phyloP scores from a whole-genome alignment of 2,888 invertebrate species.

The Archips xylosteana region DNA sequence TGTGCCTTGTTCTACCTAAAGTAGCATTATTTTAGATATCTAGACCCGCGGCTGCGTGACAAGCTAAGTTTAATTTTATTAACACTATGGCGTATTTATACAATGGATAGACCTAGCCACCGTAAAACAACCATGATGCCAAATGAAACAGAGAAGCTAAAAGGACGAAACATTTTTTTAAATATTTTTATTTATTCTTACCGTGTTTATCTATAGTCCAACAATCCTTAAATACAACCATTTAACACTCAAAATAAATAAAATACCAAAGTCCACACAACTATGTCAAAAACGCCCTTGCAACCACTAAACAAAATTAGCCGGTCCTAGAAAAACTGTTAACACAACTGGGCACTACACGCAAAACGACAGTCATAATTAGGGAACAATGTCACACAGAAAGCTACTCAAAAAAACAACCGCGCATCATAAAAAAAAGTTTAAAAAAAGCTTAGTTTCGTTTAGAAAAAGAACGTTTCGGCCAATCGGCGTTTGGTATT shows the following conservation, averaged over 20 bases:
- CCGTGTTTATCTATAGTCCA: conserved; percentile 36
- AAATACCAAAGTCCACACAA: conserved; percentile 72
- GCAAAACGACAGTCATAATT: conserved; percentile 45
- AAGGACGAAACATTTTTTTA: neutral
- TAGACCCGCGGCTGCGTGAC: too few relatives aligned
- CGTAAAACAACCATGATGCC: too few relatives aligned
- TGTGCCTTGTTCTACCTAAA: too few relatives aligned
- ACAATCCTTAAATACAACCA: conserved; percentile 42
- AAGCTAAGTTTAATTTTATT: too few relatives aligned
- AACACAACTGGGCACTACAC: conserved; percentile 75
- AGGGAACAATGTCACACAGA: conserved; percentile 30
- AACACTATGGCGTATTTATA: too few relatives aligned
- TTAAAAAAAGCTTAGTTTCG: conserved; percentile 8
- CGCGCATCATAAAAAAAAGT: conserved; percentile 6
- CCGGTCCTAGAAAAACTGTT: conserved; percentile 73
- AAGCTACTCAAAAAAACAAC: conserved; percentile 12
- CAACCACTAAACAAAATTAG: conserved; percentile 74
- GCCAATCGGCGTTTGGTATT: conserved; percentile 56
- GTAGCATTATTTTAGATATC: too few relatives aligned
- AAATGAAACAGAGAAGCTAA: too few relatives aligned
- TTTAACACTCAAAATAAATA: conserved; percentile 52
- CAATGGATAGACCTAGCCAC: too few relatives aligned
- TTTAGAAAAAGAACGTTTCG: conserved; percentile 15
- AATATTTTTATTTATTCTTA: conserved; percentile 8
- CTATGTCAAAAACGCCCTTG: conserved; percentile 79